Evolutionary conservation across 64 coral and sea anemone genomes (phyloP).

Genomic region (Orbicella faveolata): DNA sequence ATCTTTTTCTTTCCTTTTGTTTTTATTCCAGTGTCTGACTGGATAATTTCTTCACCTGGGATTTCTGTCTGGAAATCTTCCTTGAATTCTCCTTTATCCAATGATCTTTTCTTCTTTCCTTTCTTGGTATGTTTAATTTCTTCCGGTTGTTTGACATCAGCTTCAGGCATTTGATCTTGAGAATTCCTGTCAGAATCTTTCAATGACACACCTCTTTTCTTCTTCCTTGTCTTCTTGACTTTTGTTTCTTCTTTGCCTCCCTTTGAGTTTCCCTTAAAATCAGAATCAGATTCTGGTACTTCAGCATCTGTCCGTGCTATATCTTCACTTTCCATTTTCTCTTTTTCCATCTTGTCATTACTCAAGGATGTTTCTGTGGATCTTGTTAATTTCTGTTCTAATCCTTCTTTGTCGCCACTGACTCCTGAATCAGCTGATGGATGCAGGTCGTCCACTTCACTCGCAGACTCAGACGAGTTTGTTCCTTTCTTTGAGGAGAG

Average conservation of each 20-base stretch:
- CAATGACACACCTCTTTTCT: neutral
- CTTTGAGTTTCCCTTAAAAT: neutral
- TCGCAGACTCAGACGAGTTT: neutral
- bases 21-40: neutral
- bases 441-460: neutral
- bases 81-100: neutral
- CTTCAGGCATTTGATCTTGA: neutral
- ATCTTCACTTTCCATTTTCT: constrained; percentile 3
- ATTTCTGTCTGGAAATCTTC: neutral
- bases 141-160: neutral
- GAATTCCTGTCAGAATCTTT: neutral
- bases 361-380: neutral
- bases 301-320: neutral
- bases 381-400: neutral
- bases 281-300: neutral
- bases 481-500: neutral
- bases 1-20: neutral
- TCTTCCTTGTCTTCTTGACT: neutral
- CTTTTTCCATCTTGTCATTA: neutral
- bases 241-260: constrained; percentile 8
- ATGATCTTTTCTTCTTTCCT: neutral
- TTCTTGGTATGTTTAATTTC: neutral
- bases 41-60: neutral
- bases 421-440: neutral
- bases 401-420: neutral